phyloP scores from a whole-genome alignment of 2,113 vertebrate genomes.

The Xenopus laevis region DNA sequence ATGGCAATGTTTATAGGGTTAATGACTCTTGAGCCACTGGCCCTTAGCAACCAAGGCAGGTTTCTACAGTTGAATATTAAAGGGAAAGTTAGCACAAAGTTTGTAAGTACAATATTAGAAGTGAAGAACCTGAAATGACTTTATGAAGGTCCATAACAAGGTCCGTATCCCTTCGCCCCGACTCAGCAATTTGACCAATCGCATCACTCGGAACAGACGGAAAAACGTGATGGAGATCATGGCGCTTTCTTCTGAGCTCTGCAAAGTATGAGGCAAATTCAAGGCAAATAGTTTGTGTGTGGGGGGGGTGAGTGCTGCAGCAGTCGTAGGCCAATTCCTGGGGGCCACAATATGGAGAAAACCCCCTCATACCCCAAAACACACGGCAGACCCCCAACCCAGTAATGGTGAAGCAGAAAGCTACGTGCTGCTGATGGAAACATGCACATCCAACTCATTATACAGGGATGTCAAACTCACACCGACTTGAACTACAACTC shows the following conservation, averaged over 20 bases:
- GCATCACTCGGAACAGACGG: slow-evolving; percentile 97
- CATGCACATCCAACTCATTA: slow-evolving; percentile 67
- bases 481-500: too few species aligned
- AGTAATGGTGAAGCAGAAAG: slow-evolving; percentile 20
- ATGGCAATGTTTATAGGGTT: too few species aligned
- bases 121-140: slow-evolving; percentile 89
- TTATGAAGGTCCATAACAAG: slow-evolving; percentile 96
- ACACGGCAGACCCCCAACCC: neutral
- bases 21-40: too few species aligned
- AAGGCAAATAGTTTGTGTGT: slow-evolving; percentile 59
- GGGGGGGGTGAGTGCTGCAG: slow-evolving; percentile 60
- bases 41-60: too few species aligned
- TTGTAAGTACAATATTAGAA: too few species aligned
- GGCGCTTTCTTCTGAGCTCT: slow-evolving; percentile 96
- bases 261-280: slow-evolving; percentile 65
- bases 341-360: slow-evolving; percentile 49
- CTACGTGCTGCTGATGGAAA: slow-evolving; percentile 59
- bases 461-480: neutral
- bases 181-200: slow-evolving; percentile 95
- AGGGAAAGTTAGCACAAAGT: too few species aligned
- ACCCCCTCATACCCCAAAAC: neutral
- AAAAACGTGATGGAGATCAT: slow-evolving; percentile 99
- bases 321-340: slow-evolving; percentile 64
- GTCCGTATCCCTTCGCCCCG: slow-evolving; percentile 97
- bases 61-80: too few species aligned